These are phyloP conservation scores for Echiichthys vipera DNA, from an alignment of 2,797 vertebrate species.

Conservation along the genomic window DNA sequence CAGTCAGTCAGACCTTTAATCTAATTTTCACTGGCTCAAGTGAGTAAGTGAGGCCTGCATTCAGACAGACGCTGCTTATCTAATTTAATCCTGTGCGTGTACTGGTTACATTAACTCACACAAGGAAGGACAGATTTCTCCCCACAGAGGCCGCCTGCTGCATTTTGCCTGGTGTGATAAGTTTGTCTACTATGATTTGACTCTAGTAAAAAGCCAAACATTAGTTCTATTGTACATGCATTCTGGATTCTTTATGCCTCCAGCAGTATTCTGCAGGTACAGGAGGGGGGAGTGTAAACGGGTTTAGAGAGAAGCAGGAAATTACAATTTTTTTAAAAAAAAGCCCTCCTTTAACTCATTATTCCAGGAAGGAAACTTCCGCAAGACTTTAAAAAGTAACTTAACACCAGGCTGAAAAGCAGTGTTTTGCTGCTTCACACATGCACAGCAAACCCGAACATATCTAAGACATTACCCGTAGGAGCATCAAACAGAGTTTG, in stretches of 20 bases:
- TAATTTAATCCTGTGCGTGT: constrained; percentile 16
- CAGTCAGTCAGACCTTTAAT: constrained; percentile 1
- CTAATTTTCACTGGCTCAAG: neutral
- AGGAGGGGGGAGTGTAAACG: neutral
- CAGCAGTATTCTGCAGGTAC: neutral
- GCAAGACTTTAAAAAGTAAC: neutral
- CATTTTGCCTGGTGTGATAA: neutral
- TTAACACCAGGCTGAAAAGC: neutral
- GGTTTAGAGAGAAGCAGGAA: neutral
- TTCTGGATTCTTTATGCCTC: neutral
- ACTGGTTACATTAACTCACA: constrained; percentile 18
- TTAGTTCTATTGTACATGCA: neutral
- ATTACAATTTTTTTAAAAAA: neutral
- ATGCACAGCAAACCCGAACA: no score
- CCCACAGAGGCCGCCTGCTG: neutral
- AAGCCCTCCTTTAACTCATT: neutral
- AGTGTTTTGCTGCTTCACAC: neutral
- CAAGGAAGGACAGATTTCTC: neutral
- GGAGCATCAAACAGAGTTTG: no score
- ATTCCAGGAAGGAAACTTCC: neutral
- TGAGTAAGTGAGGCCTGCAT: constrained; percentile 4
- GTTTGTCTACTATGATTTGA: neutral
- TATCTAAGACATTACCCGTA: no score
- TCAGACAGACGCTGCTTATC: neutral
- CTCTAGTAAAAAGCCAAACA: neutral